Base-by-base conservation (phyloP, 2,113 vertebrate genomes). In the Triplophysa rosa region DNA sequence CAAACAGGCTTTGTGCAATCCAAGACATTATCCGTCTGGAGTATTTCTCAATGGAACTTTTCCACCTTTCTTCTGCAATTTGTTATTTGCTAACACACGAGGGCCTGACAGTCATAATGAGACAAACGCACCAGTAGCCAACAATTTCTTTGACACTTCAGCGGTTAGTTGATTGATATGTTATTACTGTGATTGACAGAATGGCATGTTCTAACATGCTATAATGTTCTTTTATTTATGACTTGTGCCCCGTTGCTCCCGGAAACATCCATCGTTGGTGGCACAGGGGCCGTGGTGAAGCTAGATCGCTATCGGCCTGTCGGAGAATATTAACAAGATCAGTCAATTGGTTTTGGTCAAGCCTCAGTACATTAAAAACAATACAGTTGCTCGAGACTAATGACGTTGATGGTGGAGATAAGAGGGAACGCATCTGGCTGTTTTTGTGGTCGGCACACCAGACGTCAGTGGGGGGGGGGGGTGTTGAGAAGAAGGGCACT, bases 351-450 rank as follows among this genome's bases (percentile, higher is more conserved):
- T 76, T 75, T 83, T 72, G 59, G 83, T 85, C 77, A 87, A 71
- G 84, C 77, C 59, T 84, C 80, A 86, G 82, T 64, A 73, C 78
- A 70, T 52, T 61, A 65, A 85, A 85, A 85, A 88, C 78, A 82
- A 56, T 37, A 67, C 64, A 79, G 82, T 78, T 80, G 77, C 59
- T 54, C 62, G 17, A 84, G 67, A 77, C 42, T 61, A 70, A 64
- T 80, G 72, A 66, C 62, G 37, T 54, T 37, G 79, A 84, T 84
- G 74, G 76, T 13, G 16, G 37, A 81, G 83, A 86, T 83, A 85
- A 77, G 65, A 81, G 58, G 80, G 68, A 66, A 59, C 49, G 58
- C 12, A 67, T 77, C 77, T 70, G 72, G 79, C 73, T 82, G 81
- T 54, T 61, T 67, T 64, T 70, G 49, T 74, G 69, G 81, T 49